Conservation (phyloP, 2,797 vertebrate genomes). For the Paratrypauchen microcephalus region DNA sequence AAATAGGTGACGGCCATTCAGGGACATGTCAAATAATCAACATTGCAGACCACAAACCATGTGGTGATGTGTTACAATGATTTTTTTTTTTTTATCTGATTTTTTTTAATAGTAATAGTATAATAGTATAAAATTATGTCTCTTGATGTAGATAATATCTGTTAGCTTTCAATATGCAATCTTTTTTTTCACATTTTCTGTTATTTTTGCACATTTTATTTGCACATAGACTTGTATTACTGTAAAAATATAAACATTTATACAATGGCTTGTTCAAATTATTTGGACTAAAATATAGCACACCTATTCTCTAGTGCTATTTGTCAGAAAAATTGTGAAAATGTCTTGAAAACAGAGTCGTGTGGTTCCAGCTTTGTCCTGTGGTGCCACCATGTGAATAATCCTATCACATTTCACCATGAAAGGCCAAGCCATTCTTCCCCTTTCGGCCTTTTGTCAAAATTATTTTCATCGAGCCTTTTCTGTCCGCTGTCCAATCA, state of each 20-base stretch:
- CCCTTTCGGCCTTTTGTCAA: slow-evolving; percentile 33
- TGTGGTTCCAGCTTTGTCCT: slow-evolving; percentile 31
- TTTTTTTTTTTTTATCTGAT: no score
- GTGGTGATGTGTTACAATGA: not conserved
- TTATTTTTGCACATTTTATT: no score
- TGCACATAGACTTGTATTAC: no score
- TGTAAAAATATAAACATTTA: no score
- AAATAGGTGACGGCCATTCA: slow-evolving; percentile 38
- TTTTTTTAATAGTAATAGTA: no score
- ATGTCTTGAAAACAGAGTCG: slow-evolving; percentile 39
- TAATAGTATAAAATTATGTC: no score
- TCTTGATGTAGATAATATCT: no score
- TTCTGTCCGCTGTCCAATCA: slow-evolving; percentile 34
- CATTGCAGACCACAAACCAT: not conserved
- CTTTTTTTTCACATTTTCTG: no score
- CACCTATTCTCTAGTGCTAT: not conserved
- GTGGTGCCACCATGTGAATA: slow-evolving; percentile 56
- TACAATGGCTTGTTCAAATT: not conserved
- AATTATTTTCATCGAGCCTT: slow-evolving; percentile 50
- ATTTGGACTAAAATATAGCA: not conserved
- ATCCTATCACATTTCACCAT: slow-evolving; percentile 62
- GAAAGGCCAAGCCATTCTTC: slow-evolving; percentile 47
- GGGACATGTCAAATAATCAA: slow-evolving; percentile 34
- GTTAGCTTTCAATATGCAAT: no score
- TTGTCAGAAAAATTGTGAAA: not conserved